These are phyloP conservation scores for Python bivittatus DNA, from an alignment of 2,113 vertebrate genomes.

Conservation along the genomic window DNA sequence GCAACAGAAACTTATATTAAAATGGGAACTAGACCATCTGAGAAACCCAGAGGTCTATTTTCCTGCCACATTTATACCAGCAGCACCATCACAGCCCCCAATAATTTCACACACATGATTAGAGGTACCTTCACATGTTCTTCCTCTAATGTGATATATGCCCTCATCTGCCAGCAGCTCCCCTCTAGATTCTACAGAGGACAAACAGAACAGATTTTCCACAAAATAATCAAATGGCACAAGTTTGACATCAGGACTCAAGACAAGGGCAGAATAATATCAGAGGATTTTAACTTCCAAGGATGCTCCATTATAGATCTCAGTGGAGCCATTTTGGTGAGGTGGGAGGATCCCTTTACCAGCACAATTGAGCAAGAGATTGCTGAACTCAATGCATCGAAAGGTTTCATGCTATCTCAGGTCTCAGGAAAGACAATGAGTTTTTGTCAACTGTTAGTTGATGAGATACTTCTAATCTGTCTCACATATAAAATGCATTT, in stretches of 20 bases:
- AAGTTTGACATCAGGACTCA: background rate
- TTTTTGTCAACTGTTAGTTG: background rate
- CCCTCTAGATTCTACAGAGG: background rate
- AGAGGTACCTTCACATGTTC: background rate
- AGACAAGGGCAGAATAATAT: background rate
- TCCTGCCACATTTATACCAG: background rate
- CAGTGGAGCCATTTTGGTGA: background rate
- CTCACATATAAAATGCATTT: background rate
- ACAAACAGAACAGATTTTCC: background rate
- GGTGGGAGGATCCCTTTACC: background rate
- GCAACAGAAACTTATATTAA: background rate
- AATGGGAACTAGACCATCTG: background rate
- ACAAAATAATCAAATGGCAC: background rate
- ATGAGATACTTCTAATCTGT: background rate
- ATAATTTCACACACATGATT: background rate
- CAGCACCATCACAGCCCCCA: background rate
- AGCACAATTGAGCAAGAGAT: background rate
- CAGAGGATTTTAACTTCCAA: background rate
- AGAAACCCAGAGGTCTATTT: background rate
- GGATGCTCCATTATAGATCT: background rate
- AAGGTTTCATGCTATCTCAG: background rate
- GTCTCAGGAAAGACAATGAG: background rate
- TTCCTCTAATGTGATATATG: background rate
- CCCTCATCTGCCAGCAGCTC: background rate
- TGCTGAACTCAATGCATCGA: background rate